These are phyloP conservation scores for Florisuga fusca DNA, from an alignment of 2,797 vertebrate genomes.

Conservation along the genomic window DNA sequence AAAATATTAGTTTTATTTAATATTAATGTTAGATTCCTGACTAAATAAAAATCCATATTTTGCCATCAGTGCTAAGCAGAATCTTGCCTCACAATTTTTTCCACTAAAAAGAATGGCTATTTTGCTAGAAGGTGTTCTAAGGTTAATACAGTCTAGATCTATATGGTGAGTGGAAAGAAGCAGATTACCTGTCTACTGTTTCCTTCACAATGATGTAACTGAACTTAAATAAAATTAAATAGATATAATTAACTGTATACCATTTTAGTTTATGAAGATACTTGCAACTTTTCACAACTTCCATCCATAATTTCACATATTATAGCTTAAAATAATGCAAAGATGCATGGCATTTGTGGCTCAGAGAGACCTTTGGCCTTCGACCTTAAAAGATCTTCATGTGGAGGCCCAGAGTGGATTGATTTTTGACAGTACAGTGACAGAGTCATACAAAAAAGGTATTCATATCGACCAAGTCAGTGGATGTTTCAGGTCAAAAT, in stretches of 20 bases:
- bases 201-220: neutral
- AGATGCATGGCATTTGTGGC: conserved; percentile 60
- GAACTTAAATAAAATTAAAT: neutral
- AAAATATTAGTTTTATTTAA: neutral
- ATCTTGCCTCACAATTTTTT: neutral
- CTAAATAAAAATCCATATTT: neutral
- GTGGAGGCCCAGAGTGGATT: conserved; percentile 66
- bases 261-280: neutral
- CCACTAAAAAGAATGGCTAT: neutral
- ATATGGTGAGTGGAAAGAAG: neutral
- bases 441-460: conserved; percentile 73
- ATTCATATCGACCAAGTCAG: conserved; percentile 70
- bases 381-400: conserved; percentile 76
- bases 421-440: conserved; percentile 75
- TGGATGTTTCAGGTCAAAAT: conserved; percentile 76
- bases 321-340: conserved; percentile 65
- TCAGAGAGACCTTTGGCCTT: conserved; percentile 71
- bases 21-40: neutral
- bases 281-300: neutral
- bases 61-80: neutral
- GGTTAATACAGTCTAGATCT: neutral
- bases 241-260: neutral
- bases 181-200: neutral
- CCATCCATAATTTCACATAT: neutral
- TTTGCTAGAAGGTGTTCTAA: neutral